Evolutionary conservation across 1,140 invertebrate genomes (phyloP).

Genomic region (Acromyrmex charruanus): DNA sequence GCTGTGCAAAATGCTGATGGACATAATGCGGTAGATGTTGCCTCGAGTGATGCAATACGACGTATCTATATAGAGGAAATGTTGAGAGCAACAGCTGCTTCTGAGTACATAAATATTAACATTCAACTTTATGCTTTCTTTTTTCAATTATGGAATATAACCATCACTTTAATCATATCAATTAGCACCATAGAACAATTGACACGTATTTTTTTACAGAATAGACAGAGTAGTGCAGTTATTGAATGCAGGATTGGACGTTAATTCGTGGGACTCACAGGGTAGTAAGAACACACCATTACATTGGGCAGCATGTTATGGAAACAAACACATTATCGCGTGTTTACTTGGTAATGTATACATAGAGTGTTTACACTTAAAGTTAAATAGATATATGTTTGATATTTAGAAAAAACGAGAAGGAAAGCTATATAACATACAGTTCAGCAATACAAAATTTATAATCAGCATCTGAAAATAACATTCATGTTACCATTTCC

Average conservation of each 20-base stretch:
- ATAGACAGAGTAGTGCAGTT: conserved; percentile 85
- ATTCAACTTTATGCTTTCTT: conserved; percentile 7
- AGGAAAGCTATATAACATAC: too few relatives aligned
- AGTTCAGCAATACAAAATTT: too few relatives aligned
- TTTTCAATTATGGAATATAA: background rate
- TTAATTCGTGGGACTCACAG: conserved; percentile 88
- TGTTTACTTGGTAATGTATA: conserved; percentile 87
- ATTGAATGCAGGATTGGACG: conserved; percentile 87
- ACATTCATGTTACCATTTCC: conserved; percentile 40
- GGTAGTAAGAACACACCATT: conserved; percentile 89
- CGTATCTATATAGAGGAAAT: conserved; percentile 89
- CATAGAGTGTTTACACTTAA: background rate
- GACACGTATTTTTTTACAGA: conserved; percentile 75
- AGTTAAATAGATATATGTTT: too few relatives aligned
- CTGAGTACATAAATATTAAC: conserved; percentile 86
- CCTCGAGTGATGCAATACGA: conserved; percentile 86
- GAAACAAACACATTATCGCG: conserved; percentile 87
- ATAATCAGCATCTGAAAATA: background rate
- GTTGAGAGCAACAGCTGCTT: conserved; percentile 89
- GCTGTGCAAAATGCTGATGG: conserved; percentile 87
- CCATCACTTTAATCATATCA: too few relatives aligned
- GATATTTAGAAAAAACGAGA: too few relatives aligned
- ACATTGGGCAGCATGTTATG: conserved; percentile 90
- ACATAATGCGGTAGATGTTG: conserved; percentile 88
- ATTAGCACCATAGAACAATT: background rate